Evolutionary conservation across 92 coral and sea anemone species (phyloP).

Genomic region (Epizoanthus illoricatus): DNA sequence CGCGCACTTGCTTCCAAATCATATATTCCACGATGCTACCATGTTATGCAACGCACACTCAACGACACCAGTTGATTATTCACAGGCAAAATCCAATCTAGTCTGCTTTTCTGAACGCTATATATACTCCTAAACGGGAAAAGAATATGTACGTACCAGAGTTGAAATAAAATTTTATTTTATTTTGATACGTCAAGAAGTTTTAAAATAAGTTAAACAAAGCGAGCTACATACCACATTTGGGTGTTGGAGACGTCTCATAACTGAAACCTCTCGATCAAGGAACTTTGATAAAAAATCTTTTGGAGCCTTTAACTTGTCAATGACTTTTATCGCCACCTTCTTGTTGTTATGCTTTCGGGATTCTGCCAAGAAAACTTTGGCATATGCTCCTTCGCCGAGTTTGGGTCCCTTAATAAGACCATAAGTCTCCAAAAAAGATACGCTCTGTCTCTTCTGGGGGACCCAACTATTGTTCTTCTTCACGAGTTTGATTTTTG

Average conservation of each 20-base stretch:
- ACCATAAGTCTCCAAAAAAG: constrained; percentile 80
- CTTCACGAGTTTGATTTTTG: constrained; percentile 76
- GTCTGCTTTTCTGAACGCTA: too few relatives aligned
- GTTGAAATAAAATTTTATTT: too few relatives aligned
- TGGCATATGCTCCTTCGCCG: constrained; percentile 88
- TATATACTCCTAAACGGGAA: too few relatives aligned
- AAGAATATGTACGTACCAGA: too few relatives aligned
- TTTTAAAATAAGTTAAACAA: background rate
- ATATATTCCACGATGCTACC: too few relatives aligned
- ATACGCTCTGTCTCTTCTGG: constrained; percentile 49
- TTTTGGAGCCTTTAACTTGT: constrained; percentile 80
- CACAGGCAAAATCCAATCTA: too few relatives aligned
- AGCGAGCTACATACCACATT: constrained; percentile 65
- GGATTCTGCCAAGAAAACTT: constrained; percentile 77
- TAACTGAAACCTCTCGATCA: constrained; percentile 75
- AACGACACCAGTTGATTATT: too few relatives aligned
- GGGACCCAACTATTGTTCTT: constrained; percentile 89
- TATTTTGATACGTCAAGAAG: too few relatives aligned
- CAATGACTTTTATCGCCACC: constrained; percentile 73
- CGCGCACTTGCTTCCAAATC: too few relatives aligned
- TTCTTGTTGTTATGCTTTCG: constrained; percentile 64
- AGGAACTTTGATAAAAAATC: constrained; percentile 79
- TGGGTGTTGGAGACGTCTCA: constrained; percentile 78
- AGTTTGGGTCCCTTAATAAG: constrained; percentile 61
- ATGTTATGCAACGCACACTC: too few relatives aligned